A percentile compares a stretch with the other conserved stretches of the same genome.
Conservation (phyloP, 2,888 invertebrate species). For the Tenthredo distinguenda region DNA sequence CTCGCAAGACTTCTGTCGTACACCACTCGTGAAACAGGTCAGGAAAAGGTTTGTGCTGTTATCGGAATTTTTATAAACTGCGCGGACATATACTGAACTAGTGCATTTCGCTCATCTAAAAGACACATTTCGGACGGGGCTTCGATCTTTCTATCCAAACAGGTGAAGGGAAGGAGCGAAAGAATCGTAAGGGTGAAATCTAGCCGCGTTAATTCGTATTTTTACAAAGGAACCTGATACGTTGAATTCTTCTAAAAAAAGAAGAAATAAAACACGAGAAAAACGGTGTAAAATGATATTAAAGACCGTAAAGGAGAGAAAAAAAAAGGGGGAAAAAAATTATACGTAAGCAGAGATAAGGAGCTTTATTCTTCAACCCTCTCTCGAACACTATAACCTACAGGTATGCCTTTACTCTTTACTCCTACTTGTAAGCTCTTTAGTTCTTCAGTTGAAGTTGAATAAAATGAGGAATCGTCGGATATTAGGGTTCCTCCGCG, state of each 20-base stretch:
- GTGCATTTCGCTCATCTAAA: background rate
- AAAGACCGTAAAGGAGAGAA: no score
- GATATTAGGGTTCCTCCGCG: background rate
- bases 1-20: no score
- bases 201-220: no score
- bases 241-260: background rate
- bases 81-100: background rate
- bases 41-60: background rate
- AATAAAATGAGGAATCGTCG: slow-evolving; percentile 9
- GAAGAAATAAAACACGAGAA: background rate
- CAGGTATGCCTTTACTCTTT: background rate
- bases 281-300: background rate
- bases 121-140: no score
- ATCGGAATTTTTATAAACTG: background rate
- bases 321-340: background rate
- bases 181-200: background rate
- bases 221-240: background rate
- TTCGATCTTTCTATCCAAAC: background rate
- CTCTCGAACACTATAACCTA: background rate
- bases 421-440: background rate
- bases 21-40: background rate
- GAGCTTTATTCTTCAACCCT: background rate
- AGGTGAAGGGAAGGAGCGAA: background rate
- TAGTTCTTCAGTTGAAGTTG: slow-evolving; percentile 9
- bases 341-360: slow-evolving; percentile 15